Conservation (phyloP, 2,113 vertebrate species). For the Shinisaurus crocodilurus region DNA sequence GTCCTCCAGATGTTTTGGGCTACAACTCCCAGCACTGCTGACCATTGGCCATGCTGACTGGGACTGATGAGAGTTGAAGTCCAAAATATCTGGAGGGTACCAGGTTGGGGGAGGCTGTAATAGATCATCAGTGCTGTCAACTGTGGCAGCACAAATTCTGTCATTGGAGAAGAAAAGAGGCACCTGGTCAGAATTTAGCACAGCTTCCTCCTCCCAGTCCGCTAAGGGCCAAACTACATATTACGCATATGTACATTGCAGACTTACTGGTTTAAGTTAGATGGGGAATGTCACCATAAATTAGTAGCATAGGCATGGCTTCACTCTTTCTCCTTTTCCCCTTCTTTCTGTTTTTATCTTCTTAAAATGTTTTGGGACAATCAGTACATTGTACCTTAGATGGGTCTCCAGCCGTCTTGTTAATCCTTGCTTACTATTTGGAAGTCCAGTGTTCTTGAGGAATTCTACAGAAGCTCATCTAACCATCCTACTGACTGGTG, state of each 20-base stretch:
- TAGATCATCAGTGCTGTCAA: too few species aligned
- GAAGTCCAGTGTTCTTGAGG: background rate
- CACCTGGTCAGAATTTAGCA: background rate
- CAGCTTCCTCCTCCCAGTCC: background rate
- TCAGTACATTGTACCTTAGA: background rate
- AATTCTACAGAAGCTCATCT: background rate
- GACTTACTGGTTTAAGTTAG: background rate
- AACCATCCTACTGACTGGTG: background rate
- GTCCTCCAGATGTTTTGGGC: too few species aligned
- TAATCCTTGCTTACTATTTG: background rate
- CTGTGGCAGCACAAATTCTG: too few species aligned
- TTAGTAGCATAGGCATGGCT: background rate
- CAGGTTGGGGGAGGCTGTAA: too few species aligned
- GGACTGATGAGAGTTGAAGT: too few species aligned
- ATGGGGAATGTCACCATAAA: background rate
- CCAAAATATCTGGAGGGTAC: too few species aligned
- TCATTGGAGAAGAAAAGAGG: too few species aligned
- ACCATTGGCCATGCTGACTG: too few species aligned
- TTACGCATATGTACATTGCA: background rate
- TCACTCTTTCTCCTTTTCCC: background rate
- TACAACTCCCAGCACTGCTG: too few species aligned
- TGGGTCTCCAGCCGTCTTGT: background rate
- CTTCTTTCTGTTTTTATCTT: background rate
- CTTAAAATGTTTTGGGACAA: background rate
- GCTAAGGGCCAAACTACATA: background rate